Percentiles rank a stretch among this genome's conserved stretches.
Evolutionary conservation across 1,140 invertebrate species (phyloP).

Genomic region (Muscidifurax raptorellus): DNA sequence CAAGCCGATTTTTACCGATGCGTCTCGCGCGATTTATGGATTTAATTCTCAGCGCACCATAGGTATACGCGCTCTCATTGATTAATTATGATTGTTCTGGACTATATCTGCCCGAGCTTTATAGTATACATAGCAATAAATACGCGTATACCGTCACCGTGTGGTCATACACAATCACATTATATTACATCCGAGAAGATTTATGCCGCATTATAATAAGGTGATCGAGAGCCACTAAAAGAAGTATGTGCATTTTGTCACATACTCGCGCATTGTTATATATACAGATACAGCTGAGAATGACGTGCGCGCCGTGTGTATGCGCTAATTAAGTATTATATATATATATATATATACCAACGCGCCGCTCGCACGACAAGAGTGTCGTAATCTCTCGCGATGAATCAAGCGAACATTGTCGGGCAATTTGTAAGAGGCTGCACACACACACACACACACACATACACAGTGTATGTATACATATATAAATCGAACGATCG

Average conservation of each 20-base stretch:
- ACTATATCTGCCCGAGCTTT: neutral
- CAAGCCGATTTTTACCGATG: neutral
- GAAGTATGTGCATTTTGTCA: neutral
- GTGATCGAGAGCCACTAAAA: neutral
- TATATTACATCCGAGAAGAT: neutral
- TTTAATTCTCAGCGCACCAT: too few relatives aligned
- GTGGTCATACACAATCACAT: neutral
- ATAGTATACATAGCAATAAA: neutral
- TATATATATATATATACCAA: neutral
- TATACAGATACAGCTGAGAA: neutral
- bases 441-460: neutral
- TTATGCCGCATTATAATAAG: neutral
- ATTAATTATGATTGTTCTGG: neutral
- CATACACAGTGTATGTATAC: too few relatives aligned
- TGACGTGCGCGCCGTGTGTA: neutral
- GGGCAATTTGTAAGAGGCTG: neutral
- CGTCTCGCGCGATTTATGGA: too few relatives aligned
- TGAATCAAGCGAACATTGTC: conserved; percentile 1
- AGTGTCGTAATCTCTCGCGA: neutral
- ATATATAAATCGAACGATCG: conserved; percentile 24
- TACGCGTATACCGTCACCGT: neutral
- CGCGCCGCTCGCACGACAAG: neutral
- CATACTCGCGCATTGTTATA: neutral
- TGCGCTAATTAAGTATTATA: neutral
- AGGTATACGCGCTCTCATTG: neutral